Evolutionary conservation across 2,113 vertebrate species (phyloP).

Genomic region (Eonycteris spelaea): DNA sequence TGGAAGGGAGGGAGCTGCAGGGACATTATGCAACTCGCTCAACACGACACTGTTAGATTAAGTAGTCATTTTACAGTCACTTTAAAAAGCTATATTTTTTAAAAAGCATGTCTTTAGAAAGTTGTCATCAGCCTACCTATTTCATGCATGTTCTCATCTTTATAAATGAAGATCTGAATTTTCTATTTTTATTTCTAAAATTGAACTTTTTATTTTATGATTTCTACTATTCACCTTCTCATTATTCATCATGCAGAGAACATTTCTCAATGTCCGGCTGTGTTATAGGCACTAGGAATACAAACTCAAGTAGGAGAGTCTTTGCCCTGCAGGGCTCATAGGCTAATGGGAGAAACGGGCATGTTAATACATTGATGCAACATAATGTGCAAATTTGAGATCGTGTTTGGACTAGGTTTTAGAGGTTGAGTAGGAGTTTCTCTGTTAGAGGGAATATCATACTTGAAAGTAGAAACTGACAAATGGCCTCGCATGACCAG

Average conservation of each 20-base stretch:
- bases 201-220: not conserved
- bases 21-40: conserved; percentile 35
- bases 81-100: conserved; percentile 27
- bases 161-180: not conserved
- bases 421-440: not conserved
- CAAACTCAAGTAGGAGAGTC: not conserved
- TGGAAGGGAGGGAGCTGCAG: not conserved
- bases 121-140: conserved; percentile 47
- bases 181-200: conserved; percentile 31
- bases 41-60: conserved; percentile 31
- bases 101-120: conserved; percentile 27
- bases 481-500: not conserved
- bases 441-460: not conserved
- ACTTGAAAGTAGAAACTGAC: not conserved
- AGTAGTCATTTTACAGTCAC: conserved; percentile 57
- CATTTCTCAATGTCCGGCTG: not conserved
- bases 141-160: conserved; percentile 44
- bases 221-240: not conserved
- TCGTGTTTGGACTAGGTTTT: not conserved
- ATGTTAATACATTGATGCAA: not conserved
- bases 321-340: not conserved
- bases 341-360: not conserved
- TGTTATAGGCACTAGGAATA: not conserved
- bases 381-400: not conserved
- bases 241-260: not conserved